These are phyloP conservation scores for Halichoerus grypus DNA, from an alignment of 2,113 vertebrate species.

Conservation along the genomic window DNA sequence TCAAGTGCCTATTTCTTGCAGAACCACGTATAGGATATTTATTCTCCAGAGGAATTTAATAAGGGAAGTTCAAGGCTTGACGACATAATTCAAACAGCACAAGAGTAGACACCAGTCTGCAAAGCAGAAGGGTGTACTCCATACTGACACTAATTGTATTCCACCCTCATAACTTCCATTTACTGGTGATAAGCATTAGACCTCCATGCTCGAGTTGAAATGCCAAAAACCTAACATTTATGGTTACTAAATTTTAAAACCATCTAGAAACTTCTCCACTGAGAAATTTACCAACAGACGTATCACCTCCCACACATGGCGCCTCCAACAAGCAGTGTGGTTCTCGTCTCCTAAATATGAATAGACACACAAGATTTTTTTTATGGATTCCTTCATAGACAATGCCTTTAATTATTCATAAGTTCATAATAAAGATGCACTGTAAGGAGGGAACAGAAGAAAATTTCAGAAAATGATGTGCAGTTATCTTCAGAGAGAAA, in stretches of 20 bases:
- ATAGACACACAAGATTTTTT: neutral
- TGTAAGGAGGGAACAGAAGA: neutral
- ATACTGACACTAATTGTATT: neutral
- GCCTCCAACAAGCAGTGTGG: neutral
- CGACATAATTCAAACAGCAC: neutral
- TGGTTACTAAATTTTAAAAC: neutral
- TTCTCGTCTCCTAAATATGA: neutral
- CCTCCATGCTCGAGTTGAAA: neutral
- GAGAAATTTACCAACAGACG: neutral
- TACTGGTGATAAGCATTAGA: neutral
- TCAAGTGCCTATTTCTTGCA: neutral
- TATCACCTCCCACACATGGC: neutral
- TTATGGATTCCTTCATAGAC: too few species aligned
- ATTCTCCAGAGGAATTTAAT: neutral
- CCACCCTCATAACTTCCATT: neutral
- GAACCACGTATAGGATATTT: neutral
- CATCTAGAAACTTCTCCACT: neutral
- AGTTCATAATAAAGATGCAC: neutral
- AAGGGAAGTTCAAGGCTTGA: neutral
- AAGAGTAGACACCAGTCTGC: neutral
- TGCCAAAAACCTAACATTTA: neutral
- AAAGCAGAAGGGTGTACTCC: neutral
- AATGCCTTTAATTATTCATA: neutral
- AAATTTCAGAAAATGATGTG: neutral
- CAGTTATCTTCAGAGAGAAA: neutral